Base-by-base conservation (phyloP, 2,888 invertebrate species). In the Strigamia transsilvanica region DNA sequence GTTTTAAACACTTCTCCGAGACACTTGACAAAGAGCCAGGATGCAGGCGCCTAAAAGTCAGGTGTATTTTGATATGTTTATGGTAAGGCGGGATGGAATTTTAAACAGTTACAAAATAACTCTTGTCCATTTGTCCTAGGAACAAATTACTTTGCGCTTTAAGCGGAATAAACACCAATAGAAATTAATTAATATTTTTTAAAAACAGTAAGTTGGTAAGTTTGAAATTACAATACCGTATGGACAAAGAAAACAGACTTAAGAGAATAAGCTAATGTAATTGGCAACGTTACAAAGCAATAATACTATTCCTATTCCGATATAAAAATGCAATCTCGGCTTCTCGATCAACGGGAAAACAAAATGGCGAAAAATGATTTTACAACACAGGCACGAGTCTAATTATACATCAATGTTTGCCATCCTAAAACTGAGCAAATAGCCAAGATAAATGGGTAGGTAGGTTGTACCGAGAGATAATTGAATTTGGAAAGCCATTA, bases 41-140 rank as follows among this genome's bases (percentile, higher is more conserved):
- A 66, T 66, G 61, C 15, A 66, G 61, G 61, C 61, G 23, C 23
- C 61, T 66, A 66, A n/a, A 66, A 66, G 61, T 66, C 61, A 66
- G 61, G 61, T 66, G 23, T 21, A n/a, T 21, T 66, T 66, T 66
- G 61, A 66, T 66, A 66, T 66, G 61, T 66, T 23, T 66, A 23
- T 66, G 61, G 61, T 66, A 66, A 66, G 61, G 61, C 61, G 61
- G 61, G 61, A 66, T 66, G 61, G 61, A 66, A 23, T 18, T 66
- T 23, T 66, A 66, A 66, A 23, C 61, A 66, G 23, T 66, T 23
- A 66, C n/a, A 66, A 23, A 66, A 66, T 66, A 23, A 23, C 12
- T 66, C 18, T 66, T 66, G 61, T 66, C 61, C 61, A 66, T 21
- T 66, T 66, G 61, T 66, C 18, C 23, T 46, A 46, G n/a, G 15